Base-by-base conservation (phyloP, 1,140 invertebrate genomes). In the Lycorma delicatula region DNA sequence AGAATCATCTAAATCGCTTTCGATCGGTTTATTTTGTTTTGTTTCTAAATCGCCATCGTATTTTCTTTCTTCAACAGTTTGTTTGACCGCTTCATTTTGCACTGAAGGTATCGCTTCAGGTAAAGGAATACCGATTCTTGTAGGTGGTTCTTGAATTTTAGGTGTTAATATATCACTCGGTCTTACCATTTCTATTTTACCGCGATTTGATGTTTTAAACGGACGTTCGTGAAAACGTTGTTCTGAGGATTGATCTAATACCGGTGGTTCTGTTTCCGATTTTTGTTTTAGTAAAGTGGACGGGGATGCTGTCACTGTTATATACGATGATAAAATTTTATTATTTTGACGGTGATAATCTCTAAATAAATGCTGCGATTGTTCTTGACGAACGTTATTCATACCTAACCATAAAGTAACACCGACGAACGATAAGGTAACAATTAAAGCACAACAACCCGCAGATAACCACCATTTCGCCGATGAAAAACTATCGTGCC, bases 391-490 rank as follows among this genome's bases (percentile, higher is more conserved):
- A 2, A 52, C 18, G 13, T 50, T 55, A 22, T 61, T 56, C 57
- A 65, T 58, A 16, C 66, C 66, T 1, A 67, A 46, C 61, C 65
- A 67, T 26, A 67, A 34, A 7, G 63, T 66, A 29, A 63, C 57
- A 3, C 55, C 59, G 28, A 67, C 64, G 46, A 67, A 67, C 16
- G 57, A 54, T 0, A 61, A 58, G 5, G 64, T 65, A 9, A 66
- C 60, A 22, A 63, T 29, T 16, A 67, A 28, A 6, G 60, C 66
- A 7, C 54, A 63, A 27, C 53, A 54, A 4, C 61, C 66, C 13
- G 65, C 66, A 13, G 62, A 51, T 34, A 66, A 28, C 66, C 66
- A 67, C 59, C 66, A 67, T 26, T 62, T 61, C 23, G 31, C 61
- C 3, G 25, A 29, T 26, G 23, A n/a, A 3, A 25, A 16, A 25